phyloP scores from a whole-genome alignment of 1,140 invertebrate species.

The Chrysomallon squamiferum region DNA sequence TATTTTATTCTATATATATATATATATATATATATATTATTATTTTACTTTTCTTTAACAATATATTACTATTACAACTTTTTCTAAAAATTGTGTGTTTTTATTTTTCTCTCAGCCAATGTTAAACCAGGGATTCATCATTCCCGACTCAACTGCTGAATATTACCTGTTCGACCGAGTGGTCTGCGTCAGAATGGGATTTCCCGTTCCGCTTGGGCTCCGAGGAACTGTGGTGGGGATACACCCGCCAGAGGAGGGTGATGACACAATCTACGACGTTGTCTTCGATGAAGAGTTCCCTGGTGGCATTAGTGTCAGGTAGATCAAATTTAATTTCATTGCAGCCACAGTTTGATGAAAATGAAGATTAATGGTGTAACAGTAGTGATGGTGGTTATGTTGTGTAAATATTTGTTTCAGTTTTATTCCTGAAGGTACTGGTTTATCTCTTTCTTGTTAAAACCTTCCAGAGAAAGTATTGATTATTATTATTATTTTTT shows the following conservation, averaged over 20 bases:
- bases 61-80: too few relatives aligned
- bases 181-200: conserved; percentile 76
- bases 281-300: conserved; percentile 80
- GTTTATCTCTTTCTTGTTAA: too few relatives aligned
- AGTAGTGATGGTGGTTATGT: too few relatives aligned
- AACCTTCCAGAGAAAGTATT: too few relatives aligned
- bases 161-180: conserved; percentile 84
- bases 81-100: too few relatives aligned
- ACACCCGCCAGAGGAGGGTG: conserved; percentile 60
- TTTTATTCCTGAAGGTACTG: too few relatives aligned
- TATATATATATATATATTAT: too few relatives aligned
- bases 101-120: conserved; percentile 44
- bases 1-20: too few relatives aligned
- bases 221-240: conserved; percentile 82
- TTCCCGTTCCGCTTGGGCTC: conserved; percentile 80
- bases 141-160: conserved; percentile 73
- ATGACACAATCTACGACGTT: conserved; percentile 73
- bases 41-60: too few relatives aligned
- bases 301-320: conserved; percentile 69
- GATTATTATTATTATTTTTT: too few relatives aligned
- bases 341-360: too few relatives aligned
- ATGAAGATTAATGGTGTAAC: neutral
- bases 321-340: conserved; percentile 2
- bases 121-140: conserved; percentile 36
- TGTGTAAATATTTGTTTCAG: too few relatives aligned